phyloP scores from a whole-genome alignment of 2,888 invertebrate genomes.

The Globia sparganii region DNA sequence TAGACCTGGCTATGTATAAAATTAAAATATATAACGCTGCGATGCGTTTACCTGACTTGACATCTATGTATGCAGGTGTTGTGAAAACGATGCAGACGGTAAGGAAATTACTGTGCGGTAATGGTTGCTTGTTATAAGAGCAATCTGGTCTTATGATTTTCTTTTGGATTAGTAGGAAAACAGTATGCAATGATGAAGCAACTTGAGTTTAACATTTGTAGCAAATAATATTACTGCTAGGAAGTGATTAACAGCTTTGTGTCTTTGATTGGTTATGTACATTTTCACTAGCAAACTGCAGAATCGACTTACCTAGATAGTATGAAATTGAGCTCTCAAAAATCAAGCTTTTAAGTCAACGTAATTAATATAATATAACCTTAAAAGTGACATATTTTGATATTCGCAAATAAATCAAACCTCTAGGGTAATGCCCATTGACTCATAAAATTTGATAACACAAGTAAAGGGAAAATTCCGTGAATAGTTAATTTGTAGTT shows the following conservation, averaged over 20 bases:
- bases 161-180: neutral
- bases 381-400: neutral
- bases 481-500: too few species aligned
- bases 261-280: neutral
- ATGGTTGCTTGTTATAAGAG: conserved; percentile 14
- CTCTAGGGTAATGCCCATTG: neutral
- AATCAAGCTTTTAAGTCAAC: neutral
- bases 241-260: neutral
- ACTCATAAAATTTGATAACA: neutral
- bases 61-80: conserved; percentile 52
- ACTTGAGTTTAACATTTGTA: too few species aligned
- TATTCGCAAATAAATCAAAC: neutral
- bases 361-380: neutral
- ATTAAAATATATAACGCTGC: conserved; percentile 78
- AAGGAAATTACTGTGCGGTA: conserved; percentile 45
- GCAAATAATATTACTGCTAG: neutral
- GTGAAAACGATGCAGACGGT: conserved; percentile 38
- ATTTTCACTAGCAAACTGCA: neutral
- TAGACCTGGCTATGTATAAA: conserved; percentile 72
- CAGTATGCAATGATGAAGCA: neutral
- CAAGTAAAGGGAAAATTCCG: neutral
- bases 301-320: too few species aligned
- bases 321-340: too few species aligned
- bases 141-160: conserved; percentile 5
- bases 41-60: conserved; percentile 65